phyloP scores from a whole-genome alignment of 2,797 vertebrate genomes.

The Nothura maculosa region DNA sequence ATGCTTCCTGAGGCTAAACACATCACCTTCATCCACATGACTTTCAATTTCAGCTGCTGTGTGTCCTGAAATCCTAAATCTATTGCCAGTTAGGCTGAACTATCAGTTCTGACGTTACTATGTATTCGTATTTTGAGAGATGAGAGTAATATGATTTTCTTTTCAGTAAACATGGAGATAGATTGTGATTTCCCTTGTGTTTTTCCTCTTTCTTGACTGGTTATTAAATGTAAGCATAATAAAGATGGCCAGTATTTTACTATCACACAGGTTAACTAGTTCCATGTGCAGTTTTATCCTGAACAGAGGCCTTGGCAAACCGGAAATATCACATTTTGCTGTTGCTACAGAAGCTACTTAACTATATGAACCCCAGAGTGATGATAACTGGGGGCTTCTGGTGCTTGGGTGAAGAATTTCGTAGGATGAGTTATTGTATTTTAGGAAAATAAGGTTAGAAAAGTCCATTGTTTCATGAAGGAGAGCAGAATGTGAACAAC shows the following conservation, averaged over 20 bases:
- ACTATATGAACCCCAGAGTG: background rate
- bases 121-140: background rate
- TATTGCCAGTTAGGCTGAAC: background rate
- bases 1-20: constrained; percentile 43
- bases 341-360: background rate
- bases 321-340: background rate
- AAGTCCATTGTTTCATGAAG: background rate
- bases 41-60: constrained; percentile 34
- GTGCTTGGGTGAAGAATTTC: background rate
- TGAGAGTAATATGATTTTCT: background rate
- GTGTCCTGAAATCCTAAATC: constrained; percentile 13
- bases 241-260: constrained; percentile 22
- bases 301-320: background rate
- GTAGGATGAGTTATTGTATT: background rate
- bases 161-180: background rate
- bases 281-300: background rate
- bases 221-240: constrained; percentile 38
- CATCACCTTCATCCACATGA: constrained; percentile 22
- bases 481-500: background rate
- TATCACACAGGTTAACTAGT: constrained; percentile 16
- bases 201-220: constrained; percentile 13
- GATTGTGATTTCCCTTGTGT: background rate
- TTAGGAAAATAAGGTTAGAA: background rate
- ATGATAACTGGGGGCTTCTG: background rate
- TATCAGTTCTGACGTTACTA: background rate